Evolutionary conservation across 2,797 vertebrate genomes (phyloP), one percentile per base, ranked within the genome.

Genomic region (Diplodus sargus): DNA sequence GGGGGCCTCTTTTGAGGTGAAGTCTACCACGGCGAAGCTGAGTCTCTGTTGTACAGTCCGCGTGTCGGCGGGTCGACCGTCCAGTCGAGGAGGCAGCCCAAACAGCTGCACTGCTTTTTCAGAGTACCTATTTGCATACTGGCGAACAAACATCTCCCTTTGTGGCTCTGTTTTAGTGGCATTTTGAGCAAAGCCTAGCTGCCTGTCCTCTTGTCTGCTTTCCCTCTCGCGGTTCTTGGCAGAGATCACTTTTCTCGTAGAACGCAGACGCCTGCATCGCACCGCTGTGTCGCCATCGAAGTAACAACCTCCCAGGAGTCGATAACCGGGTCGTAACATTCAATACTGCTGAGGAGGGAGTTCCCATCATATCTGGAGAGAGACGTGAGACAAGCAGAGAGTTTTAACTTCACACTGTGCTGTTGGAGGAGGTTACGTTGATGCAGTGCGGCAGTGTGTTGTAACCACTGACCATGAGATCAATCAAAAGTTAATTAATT

Each of bases 221-320:
- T 47, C 79, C 68, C 67, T 58, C 39, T 71, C 48, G 51, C 59
- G 73, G 74, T 68, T 63, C 70, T 76, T 80, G 53, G 71, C 28
- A 15, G 68, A 74, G 60, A 48, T 99, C 95, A 99, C 91, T 99
- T 99, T 90, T 99, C 98, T 74, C 98, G 95, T 3, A 99, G 96
- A 30, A 99, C 98, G 18, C 98, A 99, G 79, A 99, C 98, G 0
- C 98, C 98, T 0, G 98, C 98, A 2, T 99, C 98, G 22, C 98
- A 99, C 49, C 98, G 96, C 90, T 99, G 98, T 12, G 98, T 99
- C n/a, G 97, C 98, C 97, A 99, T 98, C 43, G 98, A 99, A 5
- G 98, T 99, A n/a, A 99, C 98, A 11, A 99, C 97, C 90, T 99
- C 98, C 98, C 98, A 99, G 89, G 90, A 98, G 95, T 99, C 98